Conservation (phyloP, 2,113 vertebrate species). For the Laticauda laticaudata region DNA sequence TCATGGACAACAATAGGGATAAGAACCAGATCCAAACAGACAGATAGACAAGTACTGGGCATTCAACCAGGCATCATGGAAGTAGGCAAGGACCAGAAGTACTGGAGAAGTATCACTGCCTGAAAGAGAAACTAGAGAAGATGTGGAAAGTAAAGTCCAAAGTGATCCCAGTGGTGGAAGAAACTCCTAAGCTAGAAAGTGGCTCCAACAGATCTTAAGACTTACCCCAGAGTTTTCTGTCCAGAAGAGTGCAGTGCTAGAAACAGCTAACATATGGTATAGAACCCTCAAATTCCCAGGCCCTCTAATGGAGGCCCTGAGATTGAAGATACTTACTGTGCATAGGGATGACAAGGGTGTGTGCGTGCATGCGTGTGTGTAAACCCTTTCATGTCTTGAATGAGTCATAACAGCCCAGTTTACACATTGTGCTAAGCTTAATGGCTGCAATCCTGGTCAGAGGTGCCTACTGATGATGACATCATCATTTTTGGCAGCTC, state of each 20-base stretch:
- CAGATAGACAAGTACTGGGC: not conserved
- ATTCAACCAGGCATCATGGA: not conserved
- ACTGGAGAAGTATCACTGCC: not conserved
- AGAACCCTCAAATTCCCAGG: not conserved
- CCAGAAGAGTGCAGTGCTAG: too few relatives aligned
- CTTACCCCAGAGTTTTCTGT: too few relatives aligned
- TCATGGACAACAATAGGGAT: not conserved
- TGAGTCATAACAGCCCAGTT: not conserved
- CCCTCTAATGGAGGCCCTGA: not conserved
- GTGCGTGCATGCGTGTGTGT: not conserved
- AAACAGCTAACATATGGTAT: not conserved
- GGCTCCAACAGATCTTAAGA: not conserved
- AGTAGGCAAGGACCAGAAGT: not conserved
- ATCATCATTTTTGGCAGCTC: constrained; percentile 78
- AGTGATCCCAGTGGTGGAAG: not conserved
- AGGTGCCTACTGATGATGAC: constrained; percentile 76
- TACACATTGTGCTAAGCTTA: constrained; percentile 44
- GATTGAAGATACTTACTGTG: not conserved
- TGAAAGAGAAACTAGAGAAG: not conserved
- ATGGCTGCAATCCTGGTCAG: constrained; percentile 73
- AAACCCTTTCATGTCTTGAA: not conserved
- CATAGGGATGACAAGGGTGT: not conserved
- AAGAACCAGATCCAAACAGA: not conserved
- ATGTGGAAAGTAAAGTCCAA: not conserved
- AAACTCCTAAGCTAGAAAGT: not conserved